phyloP scores from a whole-genome alignment of 2,797 vertebrate species.

The Heterohyrax brucei region DNA sequence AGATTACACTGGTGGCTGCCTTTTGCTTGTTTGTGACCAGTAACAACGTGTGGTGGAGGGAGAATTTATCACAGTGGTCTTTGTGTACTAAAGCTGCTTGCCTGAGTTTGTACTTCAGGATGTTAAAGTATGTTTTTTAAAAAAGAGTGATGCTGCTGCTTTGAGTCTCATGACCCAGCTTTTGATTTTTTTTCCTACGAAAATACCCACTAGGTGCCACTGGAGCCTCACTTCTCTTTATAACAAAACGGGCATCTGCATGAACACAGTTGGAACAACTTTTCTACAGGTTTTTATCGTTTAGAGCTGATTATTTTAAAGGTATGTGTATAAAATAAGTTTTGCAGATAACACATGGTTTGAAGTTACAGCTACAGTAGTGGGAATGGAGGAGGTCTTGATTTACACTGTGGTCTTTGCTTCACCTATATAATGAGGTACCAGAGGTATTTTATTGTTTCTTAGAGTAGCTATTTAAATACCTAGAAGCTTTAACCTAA shows the following conservation, averaged over 20 bases:
- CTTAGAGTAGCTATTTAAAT: conserved; percentile 50
- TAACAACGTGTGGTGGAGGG: not conserved
- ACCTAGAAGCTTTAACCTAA: conserved; percentile 34
- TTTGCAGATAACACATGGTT: conserved; percentile 55
- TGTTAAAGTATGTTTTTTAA: not conserved
- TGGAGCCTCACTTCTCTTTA: conserved; percentile 55
- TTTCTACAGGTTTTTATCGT: conserved; percentile 50
- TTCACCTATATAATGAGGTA: conserved; percentile 64
- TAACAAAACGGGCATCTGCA: conserved; percentile 36
- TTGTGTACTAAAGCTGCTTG: conserved; percentile 57
- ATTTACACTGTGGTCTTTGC: conserved; percentile 63
- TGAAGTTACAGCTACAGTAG: conserved; percentile 12
- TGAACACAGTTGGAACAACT: not conserved
- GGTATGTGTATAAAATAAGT: conserved; percentile 42
- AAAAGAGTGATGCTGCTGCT: conserved; percentile 39
- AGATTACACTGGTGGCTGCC: conserved; percentile 67
- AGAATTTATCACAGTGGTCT: conserved; percentile 11
- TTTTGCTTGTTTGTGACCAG: conserved; percentile 67
- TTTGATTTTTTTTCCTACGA: not conserved
- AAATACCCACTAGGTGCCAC: conserved; percentile 52
- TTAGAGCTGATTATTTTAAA: conserved; percentile 66
- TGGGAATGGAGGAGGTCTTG: conserved; percentile 9
- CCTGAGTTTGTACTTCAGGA: conserved; percentile 50
- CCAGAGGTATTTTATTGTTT: conserved; percentile 60
- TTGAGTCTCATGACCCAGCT: conserved; percentile 35